Conservation (phyloP, 2,888 invertebrate species). For the Cactoblastis cactorum region DNA sequence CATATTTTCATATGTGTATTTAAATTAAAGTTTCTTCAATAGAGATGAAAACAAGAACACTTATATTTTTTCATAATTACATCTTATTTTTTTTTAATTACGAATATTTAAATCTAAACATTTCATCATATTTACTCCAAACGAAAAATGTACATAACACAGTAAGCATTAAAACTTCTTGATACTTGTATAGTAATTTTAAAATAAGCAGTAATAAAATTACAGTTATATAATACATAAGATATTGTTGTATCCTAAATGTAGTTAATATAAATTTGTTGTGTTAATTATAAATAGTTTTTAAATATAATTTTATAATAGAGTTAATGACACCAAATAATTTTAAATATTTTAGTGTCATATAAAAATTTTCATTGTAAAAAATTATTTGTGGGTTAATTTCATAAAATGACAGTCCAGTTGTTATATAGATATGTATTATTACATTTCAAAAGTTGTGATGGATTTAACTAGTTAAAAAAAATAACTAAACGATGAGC, state of each 20-base stretch:
- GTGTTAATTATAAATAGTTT: background rate
- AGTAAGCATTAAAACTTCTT: conserved; percentile 18
- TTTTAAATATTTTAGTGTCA: background rate
- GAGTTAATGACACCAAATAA: background rate
- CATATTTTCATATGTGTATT: too few relatives aligned
- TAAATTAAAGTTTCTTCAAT: too few relatives aligned
- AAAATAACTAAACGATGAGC: too few relatives aligned
- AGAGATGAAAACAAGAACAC: too few relatives aligned
- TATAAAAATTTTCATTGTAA: background rate
- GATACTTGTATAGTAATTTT: conserved; percentile 10
- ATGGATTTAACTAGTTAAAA: too few relatives aligned
- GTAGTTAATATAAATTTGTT: background rate
- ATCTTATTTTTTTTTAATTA: too few relatives aligned
- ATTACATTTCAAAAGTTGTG: too few relatives aligned
- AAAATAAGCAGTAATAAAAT: background rate
- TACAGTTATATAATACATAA: background rate
- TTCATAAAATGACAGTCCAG: too few relatives aligned
- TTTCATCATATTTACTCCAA: conserved; percentile 23
- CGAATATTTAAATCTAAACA: background rate
- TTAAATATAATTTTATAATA: background rate
- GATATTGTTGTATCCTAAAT: background rate
- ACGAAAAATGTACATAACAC: conserved; percentile 19
- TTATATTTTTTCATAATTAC: too few relatives aligned
- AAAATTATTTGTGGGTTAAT: too few relatives aligned
- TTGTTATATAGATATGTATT: too few relatives aligned